These are phyloP conservation scores for Ara ararauna DNA, from an alignment of 2,797 vertebrate genomes.

Conservation along the genomic window DNA sequence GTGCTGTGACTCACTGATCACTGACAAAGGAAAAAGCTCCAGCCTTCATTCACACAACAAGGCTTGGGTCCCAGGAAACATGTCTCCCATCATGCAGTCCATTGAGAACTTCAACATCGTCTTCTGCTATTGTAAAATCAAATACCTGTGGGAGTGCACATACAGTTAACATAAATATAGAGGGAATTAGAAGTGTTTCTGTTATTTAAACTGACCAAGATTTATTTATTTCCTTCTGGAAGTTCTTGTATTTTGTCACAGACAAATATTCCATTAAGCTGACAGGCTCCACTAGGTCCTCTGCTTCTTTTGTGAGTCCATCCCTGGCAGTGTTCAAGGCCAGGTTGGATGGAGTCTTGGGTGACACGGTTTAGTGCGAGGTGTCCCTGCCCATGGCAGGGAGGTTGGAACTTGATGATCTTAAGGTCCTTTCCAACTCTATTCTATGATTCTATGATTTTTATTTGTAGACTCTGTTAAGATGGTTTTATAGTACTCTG, in stretches of 20 bases:
- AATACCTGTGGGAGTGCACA: conserved; percentile 75
- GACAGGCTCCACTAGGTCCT: background rate
- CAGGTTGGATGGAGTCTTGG: background rate
- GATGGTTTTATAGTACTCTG: too few species aligned
- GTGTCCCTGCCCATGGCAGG: too few species aligned
- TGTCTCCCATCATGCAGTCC: conserved; percentile 82
- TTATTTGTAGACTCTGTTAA: too few species aligned
- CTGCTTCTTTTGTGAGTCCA: background rate
- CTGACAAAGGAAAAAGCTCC: conserved; percentile 10
- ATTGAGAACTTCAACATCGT: conserved; percentile 74
- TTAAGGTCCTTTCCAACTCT: too few species aligned
- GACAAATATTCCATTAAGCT: background rate
- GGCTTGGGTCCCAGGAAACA: conserved; percentile 81
- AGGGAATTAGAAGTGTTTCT: background rate
- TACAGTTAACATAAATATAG: background rate
- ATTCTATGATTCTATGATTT: too few species aligned
- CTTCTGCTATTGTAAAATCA: conserved; percentile 77
- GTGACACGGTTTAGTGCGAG: too few species aligned
- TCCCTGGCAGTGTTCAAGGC: background rate
- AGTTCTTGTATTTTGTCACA: background rate
- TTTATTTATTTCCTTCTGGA: background rate
- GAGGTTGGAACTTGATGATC: too few species aligned
- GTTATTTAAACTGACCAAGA: background rate
- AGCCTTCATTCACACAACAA: conserved; percentile 72
- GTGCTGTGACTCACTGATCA: background rate